Evolutionary conservation across 2,888 invertebrate species (phyloP), one percentile per base, ranked within the genome.

Genomic region (Lathronympha strigana): DNA sequence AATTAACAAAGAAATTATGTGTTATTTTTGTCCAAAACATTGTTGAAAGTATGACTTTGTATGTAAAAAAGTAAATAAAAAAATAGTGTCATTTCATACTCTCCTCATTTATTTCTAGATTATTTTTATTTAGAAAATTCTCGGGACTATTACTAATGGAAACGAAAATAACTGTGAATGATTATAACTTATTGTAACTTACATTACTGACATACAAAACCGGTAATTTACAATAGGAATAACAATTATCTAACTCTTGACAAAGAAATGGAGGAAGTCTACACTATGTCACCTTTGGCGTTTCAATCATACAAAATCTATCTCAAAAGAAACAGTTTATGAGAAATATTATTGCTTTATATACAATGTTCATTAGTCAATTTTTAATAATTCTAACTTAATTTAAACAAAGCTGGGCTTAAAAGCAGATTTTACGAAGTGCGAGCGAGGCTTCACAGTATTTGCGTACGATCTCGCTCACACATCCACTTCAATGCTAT

Each of bases 81-180:
- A 25, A 21, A 63, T 45, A 36, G n/a, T n/a, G 3, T 2, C 4
- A 38, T 31, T 43, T 50, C 45, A 33, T 73, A 73, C 55, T 75
- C 70, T 72, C 62, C 38, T 51, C 64, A 43, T 63, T 69, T 67
- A 66, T 63, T 71, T 63, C 66, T 66, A 54, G 50, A 58, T 63
- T 67, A 55, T 49, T 49, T 60, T 47, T 53, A 60, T 64, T 55
- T 28, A 47, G 45, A 38, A 58, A 28, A 53, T 25, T 53, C 21
- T 47, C 25, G 17, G 28, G 53, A 66, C 53, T 33, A 43, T 55
- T 31, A 40, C 36, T 45, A 33, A 9, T 43, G 57, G 63, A 58
- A 63, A 63, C 43, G 25, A 63, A 63, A 50, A 49, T 40, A 51
- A 51, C 58, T 28, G 47, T 40, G 51, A 45, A 58, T 45, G 23